Evolutionary conservation across 1,140 invertebrate species (phyloP).

Genomic region (Tenebrio molitor): DNA sequence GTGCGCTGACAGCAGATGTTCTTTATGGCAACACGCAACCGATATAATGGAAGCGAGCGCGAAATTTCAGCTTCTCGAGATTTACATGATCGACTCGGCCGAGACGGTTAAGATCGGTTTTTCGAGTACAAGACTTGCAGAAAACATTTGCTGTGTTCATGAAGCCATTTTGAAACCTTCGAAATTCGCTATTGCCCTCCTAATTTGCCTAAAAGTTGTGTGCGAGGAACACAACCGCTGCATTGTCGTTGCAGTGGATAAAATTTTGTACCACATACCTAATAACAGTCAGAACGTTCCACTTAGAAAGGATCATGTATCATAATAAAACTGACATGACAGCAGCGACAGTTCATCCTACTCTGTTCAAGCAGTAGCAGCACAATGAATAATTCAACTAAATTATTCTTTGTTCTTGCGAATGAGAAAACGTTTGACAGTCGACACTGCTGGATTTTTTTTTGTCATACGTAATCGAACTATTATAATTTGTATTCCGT

Average conservation of each 20-base stretch:
- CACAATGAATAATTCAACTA: conserved; percentile 20
- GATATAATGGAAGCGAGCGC: neutral
- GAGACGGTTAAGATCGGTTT: too few species aligned
- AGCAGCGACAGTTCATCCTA: neutral
- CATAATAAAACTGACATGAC: conserved; percentile 29
- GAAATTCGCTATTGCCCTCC: too few species aligned
- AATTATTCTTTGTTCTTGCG: conserved; percentile 22
- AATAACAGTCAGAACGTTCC: neutral
- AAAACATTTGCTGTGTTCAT: too few species aligned
- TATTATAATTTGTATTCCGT: conserved; percentile 17
- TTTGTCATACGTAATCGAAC: conserved; percentile 11
- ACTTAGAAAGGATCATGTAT: conserved; percentile 24
- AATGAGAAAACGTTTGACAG: conserved; percentile 9
- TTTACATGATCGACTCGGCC: too few species aligned
- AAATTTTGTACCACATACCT: too few species aligned
- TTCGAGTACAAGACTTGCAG: too few species aligned
- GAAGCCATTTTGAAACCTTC: too few species aligned
- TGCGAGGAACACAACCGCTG: too few species aligned
- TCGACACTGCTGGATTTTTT: conserved; percentile 11
- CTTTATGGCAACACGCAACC: neutral
- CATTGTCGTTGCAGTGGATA: too few species aligned
- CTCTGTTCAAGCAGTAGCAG: conserved; percentile 1
- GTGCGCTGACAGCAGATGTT: neutral
- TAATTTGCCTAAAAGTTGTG: too few species aligned
- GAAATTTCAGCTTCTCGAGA: neutral